phyloP scores from a whole-genome alignment of 2,888 invertebrate species.

The Andricus quercusramuli region DNA sequence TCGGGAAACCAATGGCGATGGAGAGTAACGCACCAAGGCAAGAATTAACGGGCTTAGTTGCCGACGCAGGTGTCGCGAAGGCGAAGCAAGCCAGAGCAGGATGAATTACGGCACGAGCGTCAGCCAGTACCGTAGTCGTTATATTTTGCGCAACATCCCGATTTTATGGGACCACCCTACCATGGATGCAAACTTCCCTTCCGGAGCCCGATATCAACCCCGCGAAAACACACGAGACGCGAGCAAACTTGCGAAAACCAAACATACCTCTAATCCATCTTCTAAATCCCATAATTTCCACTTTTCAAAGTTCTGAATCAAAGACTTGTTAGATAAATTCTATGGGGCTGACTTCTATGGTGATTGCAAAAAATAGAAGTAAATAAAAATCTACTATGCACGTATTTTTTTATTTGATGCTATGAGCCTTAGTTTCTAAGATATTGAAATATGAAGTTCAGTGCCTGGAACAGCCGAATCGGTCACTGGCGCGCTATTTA shows the following conservation, averaged over 20 bases:
- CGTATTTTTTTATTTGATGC: no score
- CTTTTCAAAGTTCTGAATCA: no score
- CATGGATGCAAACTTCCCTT: slow-evolving; percentile 60
- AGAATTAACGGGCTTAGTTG: slow-evolving; percentile 79
- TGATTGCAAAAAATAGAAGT: no score
- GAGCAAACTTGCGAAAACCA: slow-evolving; percentile 4
- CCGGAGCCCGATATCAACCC: slow-evolving; percentile 54
- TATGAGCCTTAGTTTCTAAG: no score
- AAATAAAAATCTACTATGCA: no score
- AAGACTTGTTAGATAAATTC: no score
- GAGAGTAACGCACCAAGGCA: slow-evolving; percentile 63
- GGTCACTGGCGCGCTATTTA: no score
- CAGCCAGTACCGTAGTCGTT: slow-evolving; percentile 73
- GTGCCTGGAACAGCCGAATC: no score
- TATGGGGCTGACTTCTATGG: no score
- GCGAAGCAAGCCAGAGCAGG: slow-evolving; percentile 69
- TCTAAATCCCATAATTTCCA: neutral
- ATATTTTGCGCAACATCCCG: slow-evolving; percentile 79
- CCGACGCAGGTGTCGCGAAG: slow-evolving; percentile 76
- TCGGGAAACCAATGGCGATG: slow-evolving; percentile 57
- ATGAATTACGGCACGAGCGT: slow-evolving; percentile 76
- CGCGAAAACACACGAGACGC: slow-evolving; percentile 48
- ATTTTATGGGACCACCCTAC: slow-evolving; percentile 75
- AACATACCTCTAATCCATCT: neutral
- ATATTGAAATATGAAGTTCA: no score